A percentile compares a stretch with the other conserved stretches of the same genome.
Conservation (phyloP, 2,113 vertebrate species). For the Etheostoma spectabile region DNA sequence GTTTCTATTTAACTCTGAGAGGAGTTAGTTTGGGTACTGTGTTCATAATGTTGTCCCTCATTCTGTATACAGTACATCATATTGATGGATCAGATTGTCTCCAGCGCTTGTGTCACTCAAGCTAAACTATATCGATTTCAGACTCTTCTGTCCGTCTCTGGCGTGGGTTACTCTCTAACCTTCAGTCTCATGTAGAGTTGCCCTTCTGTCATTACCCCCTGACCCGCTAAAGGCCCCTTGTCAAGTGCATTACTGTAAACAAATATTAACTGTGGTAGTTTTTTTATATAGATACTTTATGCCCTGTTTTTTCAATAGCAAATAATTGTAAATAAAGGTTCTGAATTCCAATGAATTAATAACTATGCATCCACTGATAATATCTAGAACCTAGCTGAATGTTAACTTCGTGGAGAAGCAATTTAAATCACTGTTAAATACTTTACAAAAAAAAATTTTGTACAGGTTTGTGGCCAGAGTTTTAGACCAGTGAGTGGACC, state of each 20-base stretch:
- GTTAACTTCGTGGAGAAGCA: no score
- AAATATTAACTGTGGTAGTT: not conserved
- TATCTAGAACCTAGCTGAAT: no score
- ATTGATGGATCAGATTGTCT: not conserved
- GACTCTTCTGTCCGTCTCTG: not conserved
- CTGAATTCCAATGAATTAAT: no score
- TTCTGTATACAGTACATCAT: not conserved
- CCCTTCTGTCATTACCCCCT: slow-evolving; percentile 4
- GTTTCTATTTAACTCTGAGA: not conserved
- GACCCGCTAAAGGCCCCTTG: not conserved
- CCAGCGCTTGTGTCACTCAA: not conserved
- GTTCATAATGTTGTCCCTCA: not conserved
- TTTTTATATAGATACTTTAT: not conserved
- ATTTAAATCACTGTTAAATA: no score
- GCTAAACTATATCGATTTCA: not conserved
- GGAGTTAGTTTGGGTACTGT: not conserved
- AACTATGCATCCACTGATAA: no score
- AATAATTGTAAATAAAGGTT: no score
- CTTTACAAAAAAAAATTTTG: no score
- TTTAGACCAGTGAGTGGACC: no score
- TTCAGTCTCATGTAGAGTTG: not conserved
- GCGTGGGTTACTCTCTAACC: not conserved
- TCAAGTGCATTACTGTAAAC: not conserved
- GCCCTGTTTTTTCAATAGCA: not conserved
- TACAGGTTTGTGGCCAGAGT: no score